These are phyloP conservation scores for Drosophila lacertosa DNA, from an alignment of 1,140 invertebrate species.

Conservation along the genomic window DNA sequence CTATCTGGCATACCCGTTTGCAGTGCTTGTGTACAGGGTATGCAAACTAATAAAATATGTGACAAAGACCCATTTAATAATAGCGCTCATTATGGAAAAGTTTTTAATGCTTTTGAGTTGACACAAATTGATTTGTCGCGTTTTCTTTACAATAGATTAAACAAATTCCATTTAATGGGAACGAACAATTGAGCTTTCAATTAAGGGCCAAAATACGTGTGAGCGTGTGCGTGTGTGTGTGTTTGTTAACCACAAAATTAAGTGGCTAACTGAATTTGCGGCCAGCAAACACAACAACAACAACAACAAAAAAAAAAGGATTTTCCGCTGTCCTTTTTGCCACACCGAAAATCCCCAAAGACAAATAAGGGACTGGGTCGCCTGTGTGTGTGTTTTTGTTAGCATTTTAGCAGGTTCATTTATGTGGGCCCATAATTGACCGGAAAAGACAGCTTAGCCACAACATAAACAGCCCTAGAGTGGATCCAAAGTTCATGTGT, in stretches of 20 bases:
- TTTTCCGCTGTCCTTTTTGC: slow-evolving; percentile 56
- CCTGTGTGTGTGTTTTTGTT: slow-evolving; percentile 66
- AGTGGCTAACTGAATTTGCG: slow-evolving; percentile 76
- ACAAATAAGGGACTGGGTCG: slow-evolving; percentile 62
- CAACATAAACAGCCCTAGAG: slow-evolving; percentile 57
- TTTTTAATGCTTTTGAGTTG: background rate
- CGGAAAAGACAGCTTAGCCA: slow-evolving; percentile 63
- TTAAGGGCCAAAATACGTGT: slow-evolving; percentile 49
- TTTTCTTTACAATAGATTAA: slow-evolving; percentile 21
- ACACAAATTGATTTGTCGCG: slow-evolving; percentile 29
- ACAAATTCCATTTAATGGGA: slow-evolving; percentile 22
- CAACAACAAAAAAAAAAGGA: slow-evolving; percentile 41
- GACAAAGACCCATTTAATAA: no score
- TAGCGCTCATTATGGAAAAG: no score
- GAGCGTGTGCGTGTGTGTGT: slow-evolving; percentile 16
- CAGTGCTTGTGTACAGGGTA: no score
- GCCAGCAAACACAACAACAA: no score
- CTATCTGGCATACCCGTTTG: no score
- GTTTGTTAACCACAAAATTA: slow-evolving; percentile 72
- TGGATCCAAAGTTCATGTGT: slow-evolving; percentile 39
- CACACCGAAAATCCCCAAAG: slow-evolving; percentile 58
- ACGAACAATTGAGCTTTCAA: slow-evolving; percentile 70
- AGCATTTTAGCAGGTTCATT: slow-evolving; percentile 80
- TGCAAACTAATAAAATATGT: no score
- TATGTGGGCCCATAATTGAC: slow-evolving; percentile 64